Conservation (phyloP, 2,113 vertebrate genomes). For the Datnioides undecimradiatus region DNA sequence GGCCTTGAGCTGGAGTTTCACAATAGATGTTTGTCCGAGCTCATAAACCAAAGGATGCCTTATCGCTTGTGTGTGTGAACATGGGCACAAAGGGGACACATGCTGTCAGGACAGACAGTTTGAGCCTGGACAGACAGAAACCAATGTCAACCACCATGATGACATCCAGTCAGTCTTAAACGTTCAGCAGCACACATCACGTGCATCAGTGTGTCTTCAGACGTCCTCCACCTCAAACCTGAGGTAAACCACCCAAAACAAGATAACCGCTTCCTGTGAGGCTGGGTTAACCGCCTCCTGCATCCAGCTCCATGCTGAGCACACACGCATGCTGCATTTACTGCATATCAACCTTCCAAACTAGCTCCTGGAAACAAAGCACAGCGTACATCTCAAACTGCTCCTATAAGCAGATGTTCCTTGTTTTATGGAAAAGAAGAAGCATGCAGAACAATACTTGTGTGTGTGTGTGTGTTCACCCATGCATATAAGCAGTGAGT, state of each 20-base stretch:
- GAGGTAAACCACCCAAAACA: no score
- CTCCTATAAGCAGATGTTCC: background rate
- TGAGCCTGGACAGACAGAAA: background rate
- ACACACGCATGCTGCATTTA: background rate
- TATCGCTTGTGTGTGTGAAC: slow-evolving; percentile 25
- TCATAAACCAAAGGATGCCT: slow-evolving; percentile 35
- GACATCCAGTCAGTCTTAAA: no score
- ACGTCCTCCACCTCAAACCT: no score
- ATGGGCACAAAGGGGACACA: background rate
- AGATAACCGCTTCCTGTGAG: no score
- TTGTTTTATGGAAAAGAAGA: slow-evolving; percentile 15
- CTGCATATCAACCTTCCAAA: background rate
- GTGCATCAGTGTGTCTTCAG: no score
- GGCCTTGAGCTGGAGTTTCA: slow-evolving; percentile 49
- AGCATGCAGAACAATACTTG: background rate
- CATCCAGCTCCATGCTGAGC: no score
- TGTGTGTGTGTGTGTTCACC: background rate
- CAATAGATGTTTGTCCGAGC: slow-evolving; percentile 53
- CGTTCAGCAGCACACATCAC: no score
- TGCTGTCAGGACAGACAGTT: background rate
- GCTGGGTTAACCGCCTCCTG: no score
- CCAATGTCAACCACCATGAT: no score
- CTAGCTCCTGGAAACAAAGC: background rate
- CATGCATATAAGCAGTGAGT: slow-evolving; percentile 18
- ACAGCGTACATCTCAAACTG: background rate